Base-by-base conservation (phyloP, 2,797 vertebrate genomes). In the Steatocranus sp. region DNA sequence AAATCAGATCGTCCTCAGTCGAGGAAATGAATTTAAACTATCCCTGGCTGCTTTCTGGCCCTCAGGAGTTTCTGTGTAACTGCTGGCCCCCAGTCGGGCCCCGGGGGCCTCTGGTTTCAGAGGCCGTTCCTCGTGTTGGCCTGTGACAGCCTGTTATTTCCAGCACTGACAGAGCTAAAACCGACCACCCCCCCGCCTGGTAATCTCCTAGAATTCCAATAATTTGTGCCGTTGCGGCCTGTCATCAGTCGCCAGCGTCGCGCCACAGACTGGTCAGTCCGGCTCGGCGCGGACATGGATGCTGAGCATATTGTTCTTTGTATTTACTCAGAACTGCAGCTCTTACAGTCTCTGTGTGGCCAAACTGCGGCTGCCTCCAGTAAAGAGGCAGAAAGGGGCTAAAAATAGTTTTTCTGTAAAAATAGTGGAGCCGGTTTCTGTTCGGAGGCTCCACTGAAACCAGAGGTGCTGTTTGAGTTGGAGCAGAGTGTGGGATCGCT, bases 191-290 rank as follows among this genome's bases (percentile, higher is more conserved):
- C 78, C 81, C 66, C 54, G 80, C 25, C 56, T 75, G 50, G 78
- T 89, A 84, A 91, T 86, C 89, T 82, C 87, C 82, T 76, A 82
- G 82, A 89, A 93, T 92, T 94, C 92, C 91, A 91, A 81, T 91
- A 80, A 93, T 89, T 63, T 89, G 85, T 51, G 81, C 79, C 9
- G 41, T 76, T 83, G 88, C 38, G 91, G 92, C 85, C 91, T 94
- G 93, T 95, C 93, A 91, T 94, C 91, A 88, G 80, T 80, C 86
- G 81, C 41, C 66, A 48, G 79, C 79, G 80, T 68, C 63, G 73
- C 56, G 76, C 88, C 89, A 48, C 86, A 89, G 84, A 90, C 88
- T 83, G 27, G 83, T 86, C 74, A 43, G 80, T 84, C 83, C 80
- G 56, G 78, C 79, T 27, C 20, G 8, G 51, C 30, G 58, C 38